A percentile compares a stretch with the other conserved stretches of the same genome.
These are phyloP conservation scores for Hypotaenidia okinawae DNA, from an alignment of 2,797 vertebrate species.

Conservation along the genomic window DNA sequence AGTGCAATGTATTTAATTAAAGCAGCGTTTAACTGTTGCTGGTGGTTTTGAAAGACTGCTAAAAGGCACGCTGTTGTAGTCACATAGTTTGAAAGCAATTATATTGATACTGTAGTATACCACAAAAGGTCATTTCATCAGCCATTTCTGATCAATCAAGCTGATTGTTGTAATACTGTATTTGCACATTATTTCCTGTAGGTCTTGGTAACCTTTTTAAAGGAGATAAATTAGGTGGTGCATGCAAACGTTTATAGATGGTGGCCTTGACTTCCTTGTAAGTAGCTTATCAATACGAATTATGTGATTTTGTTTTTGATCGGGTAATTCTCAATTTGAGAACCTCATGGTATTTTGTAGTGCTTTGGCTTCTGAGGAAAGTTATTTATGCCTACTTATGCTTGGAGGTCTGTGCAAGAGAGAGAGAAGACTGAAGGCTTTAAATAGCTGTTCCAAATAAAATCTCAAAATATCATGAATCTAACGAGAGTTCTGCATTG, in stretches of 20 bases:
- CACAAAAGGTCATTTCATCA: neutral
- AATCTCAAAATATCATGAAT: neutral
- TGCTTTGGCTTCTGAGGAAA: neutral
- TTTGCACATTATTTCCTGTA: neutral
- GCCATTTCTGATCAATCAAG: constrained; percentile 2
- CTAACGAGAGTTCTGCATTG: neutral
- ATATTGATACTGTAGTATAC: neutral
- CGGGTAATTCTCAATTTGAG: neutral
- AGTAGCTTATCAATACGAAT: neutral
- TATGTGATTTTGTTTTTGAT: neutral
- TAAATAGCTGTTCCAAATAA: neutral
- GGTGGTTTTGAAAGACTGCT: constrained; percentile 21
- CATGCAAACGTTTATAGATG: neutral
- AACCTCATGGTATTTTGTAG: neutral
- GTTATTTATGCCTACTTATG: neutral
- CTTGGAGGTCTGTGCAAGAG: neutral
- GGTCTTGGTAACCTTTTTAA: neutral
- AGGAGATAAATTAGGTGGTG: neutral
- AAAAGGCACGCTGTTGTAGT: neutral
- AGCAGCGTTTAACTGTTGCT: neutral
- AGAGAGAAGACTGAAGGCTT: neutral
- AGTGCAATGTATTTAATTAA: constrained; percentile 11
- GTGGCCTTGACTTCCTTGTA: neutral
- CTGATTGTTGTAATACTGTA: neutral
- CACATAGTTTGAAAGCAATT: neutral